Evolutionary conservation across 1,140 invertebrate species (phyloP).

Genomic region (Planococcus citri): DNA sequence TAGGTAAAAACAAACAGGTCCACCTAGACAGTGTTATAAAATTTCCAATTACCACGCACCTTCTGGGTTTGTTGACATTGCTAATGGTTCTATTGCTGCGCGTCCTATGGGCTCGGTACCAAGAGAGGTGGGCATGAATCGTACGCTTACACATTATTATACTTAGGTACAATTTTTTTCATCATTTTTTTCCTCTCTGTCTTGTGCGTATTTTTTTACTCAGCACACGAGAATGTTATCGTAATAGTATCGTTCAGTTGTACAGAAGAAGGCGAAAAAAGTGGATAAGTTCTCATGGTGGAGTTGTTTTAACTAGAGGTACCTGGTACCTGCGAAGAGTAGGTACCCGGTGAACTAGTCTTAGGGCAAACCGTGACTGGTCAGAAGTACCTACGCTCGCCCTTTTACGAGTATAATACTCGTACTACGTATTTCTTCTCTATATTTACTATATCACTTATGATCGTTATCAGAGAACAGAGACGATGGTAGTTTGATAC

Average conservation of each 20-base stretch:
- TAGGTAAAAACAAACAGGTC: background rate
- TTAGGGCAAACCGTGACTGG: constrained; percentile 5
- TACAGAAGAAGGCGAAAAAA: background rate
- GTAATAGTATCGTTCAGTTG: background rate
- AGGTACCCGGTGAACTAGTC: background rate
- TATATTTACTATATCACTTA: constrained; percentile 8
- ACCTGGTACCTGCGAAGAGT: too few species aligned
- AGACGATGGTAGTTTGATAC: background rate
- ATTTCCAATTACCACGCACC: background rate
- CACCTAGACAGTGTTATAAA: background rate
- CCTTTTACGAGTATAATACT: too few species aligned
- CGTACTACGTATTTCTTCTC: background rate
- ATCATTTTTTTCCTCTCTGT: background rate
- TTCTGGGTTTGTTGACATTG: background rate
- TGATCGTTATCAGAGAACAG: constrained; percentile 6
- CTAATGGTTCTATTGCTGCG: background rate
- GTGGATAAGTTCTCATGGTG: constrained; percentile 6
- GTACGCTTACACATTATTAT: background rate
- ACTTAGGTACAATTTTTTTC: background rate
- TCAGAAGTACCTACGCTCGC: background rate
- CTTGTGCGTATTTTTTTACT: too few species aligned
- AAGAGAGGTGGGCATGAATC: too few species aligned
- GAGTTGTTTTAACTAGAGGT: background rate
- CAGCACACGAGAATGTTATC: constrained; percentile 1
- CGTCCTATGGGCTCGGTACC: too few species aligned